Conservation (phyloP, 2,113 vertebrate species). For the Pachycephala philippinensis region DNA sequence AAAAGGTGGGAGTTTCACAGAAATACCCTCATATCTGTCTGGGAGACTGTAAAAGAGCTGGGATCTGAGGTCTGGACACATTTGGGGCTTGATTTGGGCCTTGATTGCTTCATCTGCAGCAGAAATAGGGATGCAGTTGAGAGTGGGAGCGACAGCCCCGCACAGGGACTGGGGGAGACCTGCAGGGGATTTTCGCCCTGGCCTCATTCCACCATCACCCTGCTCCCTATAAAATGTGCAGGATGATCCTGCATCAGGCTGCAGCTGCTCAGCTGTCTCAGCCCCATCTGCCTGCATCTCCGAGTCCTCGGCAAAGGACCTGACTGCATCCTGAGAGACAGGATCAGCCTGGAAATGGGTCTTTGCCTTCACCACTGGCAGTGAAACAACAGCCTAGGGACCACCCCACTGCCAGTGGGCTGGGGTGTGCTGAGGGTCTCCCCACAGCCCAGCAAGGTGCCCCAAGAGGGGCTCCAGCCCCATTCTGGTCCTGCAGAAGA, state of each 20-base stretch:
- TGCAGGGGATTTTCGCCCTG: not conserved
- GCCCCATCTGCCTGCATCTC: not conserved
- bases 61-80: not conserved
- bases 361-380: not conserved
- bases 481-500: not conserved
- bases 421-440: not conserved
- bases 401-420: not conserved
- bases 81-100: not conserved
- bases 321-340: not conserved
- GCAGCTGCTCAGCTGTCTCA: not conserved
- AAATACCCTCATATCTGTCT: not conserved
- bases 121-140: not conserved
- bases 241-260: not conserved
- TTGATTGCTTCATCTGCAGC: not conserved
- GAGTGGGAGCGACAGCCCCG: rapidly evolving
- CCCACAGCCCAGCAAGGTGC: rapidly evolving
- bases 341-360: not conserved
- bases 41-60: not conserved
- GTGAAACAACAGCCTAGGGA: not conserved
- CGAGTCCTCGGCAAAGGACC: not conserved
- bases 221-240: not conserved
- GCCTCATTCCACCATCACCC: not conserved
- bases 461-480: not conserved
- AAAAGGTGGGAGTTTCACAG: not conserved
- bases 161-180: not conserved